Evolutionary conservation across 2,888 invertebrate genomes (phyloP).

Genomic region (Andrena hattorfiana): DNA sequence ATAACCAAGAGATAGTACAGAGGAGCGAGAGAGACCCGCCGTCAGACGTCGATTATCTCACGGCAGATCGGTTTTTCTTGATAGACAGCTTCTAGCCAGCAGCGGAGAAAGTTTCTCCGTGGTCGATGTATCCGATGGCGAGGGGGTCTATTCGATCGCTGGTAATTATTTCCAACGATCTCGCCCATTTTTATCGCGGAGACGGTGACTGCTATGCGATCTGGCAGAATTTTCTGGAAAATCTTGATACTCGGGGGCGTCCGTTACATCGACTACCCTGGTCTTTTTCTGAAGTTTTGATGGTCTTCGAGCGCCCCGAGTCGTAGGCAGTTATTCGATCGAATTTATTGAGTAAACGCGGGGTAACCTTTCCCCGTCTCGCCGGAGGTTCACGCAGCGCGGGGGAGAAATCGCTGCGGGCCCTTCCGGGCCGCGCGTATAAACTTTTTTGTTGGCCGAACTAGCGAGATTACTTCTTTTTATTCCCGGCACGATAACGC

Average conservation of each 20-base stretch:
- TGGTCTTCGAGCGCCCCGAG: background rate
- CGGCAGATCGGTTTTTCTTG: constrained; percentile 36
- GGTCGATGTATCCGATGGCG: constrained; percentile 28
- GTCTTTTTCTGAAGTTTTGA: too few species aligned
- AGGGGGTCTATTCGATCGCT: constrained; percentile 63
- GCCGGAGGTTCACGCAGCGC: background rate
- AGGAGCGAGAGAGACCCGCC: background rate
- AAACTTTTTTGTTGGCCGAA: constrained; percentile 52
- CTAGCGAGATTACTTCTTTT: constrained; percentile 59
- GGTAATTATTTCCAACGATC: constrained; percentile 72
- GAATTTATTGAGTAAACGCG: constrained; percentile 23
- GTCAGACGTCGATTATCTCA: constrained; percentile 57
- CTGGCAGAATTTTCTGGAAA: background rate
- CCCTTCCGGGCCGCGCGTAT: constrained; percentile 34
- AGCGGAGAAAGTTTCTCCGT: constrained; percentile 41
- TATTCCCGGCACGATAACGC: constrained; percentile 62
- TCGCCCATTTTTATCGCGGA: background rate
- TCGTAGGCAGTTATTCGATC: background rate
- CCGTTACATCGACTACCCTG: too few species aligned
- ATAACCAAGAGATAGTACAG: constrained; percentile 21
- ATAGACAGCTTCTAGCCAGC: background rate
- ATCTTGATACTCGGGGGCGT: background rate
- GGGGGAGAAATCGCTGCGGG: constrained; percentile 38
- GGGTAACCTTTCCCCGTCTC: background rate
- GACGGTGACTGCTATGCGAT: background rate